These are phyloP conservation scores for Pseudochaenichthys georgianus DNA, from an alignment of 2,797 vertebrate genomes.

Conservation along the genomic window DNA sequence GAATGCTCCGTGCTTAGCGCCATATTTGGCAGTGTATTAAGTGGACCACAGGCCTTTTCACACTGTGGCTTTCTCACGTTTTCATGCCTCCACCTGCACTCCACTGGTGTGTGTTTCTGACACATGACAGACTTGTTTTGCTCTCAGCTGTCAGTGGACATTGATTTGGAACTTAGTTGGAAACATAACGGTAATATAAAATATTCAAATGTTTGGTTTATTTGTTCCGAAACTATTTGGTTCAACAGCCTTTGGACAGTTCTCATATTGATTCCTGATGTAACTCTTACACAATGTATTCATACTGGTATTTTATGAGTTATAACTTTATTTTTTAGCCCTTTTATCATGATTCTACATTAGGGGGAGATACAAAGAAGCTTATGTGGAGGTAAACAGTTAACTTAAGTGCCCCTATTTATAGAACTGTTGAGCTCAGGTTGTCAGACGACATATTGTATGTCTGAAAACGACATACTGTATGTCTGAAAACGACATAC, in stretches of 20 bases:
- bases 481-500: too few species aligned
- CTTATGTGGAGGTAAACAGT: neutral
- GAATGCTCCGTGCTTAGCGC: conserved; percentile 64
- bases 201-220: neutral
- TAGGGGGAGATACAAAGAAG: neutral
- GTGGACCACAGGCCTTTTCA: conserved; percentile 63
- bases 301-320: too few species aligned
- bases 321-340: too few species aligned
- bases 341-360: neutral
- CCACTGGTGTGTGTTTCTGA: neutral
- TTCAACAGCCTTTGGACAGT: neutral
- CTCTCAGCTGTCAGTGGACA: neutral
- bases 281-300: neutral
- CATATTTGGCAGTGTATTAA: conserved; percentile 60
- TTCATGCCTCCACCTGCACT: conserved; percentile 44
- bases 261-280: neutral
- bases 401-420: neutral
- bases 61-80: conserved; percentile 41
- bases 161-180: neutral
- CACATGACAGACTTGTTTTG: neutral
- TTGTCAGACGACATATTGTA: neutral
- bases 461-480: too few species aligned
- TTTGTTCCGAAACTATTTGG: neutral
- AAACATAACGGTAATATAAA: neutral
- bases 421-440: neutral